Evolutionary conservation across 1,140 invertebrate genomes (phyloP).

Genomic region (Micrasema minimum): DNA sequence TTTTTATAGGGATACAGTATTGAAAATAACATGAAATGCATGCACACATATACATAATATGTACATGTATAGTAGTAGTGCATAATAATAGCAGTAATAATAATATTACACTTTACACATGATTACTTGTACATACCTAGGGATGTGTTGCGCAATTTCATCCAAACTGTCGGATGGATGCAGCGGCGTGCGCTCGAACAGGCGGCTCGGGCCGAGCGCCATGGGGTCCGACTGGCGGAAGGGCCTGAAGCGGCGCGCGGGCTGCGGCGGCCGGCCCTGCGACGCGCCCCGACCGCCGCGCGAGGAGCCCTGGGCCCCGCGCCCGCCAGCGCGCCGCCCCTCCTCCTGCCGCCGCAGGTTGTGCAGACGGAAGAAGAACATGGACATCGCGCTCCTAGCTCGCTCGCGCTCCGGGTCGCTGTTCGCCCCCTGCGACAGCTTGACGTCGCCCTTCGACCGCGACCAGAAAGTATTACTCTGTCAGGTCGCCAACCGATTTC

Average conservation of each 20-base stretch:
- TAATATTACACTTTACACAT: no score
- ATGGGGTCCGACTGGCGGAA: conserved; percentile 33
- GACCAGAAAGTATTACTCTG: not conserved
- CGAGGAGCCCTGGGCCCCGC: conserved; percentile 72
- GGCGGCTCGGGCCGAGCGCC: conserved; percentile 74
- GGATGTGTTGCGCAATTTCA: conserved; percentile 91
- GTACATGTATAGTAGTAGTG: no score
- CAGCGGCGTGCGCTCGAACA: conserved; percentile 84
- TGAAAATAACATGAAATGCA: no score
- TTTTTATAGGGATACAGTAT: no score
- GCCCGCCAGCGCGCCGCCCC: conserved; percentile 64
- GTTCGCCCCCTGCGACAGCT: conserved; percentile 45
- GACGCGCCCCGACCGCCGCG: conserved; percentile 83
- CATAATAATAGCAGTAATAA: no score
- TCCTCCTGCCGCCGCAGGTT: conserved; percentile 86
- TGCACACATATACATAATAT: no score
- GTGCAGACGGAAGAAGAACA: conserved; percentile 94
- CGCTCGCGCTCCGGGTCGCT: no score
- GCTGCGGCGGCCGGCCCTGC: conserved; percentile 78
- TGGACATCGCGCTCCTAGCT: no score
- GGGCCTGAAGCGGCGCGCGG: conserved; percentile 58
- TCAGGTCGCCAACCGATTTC: no score
- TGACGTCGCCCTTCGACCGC: conserved; percentile 16
- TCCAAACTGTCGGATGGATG: conserved; percentile 88
- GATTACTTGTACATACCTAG: conserved; percentile 71